Evolutionary conservation across 2,797 vertebrate genomes (phyloP).

Genomic region (Agapornis canus): DNA sequence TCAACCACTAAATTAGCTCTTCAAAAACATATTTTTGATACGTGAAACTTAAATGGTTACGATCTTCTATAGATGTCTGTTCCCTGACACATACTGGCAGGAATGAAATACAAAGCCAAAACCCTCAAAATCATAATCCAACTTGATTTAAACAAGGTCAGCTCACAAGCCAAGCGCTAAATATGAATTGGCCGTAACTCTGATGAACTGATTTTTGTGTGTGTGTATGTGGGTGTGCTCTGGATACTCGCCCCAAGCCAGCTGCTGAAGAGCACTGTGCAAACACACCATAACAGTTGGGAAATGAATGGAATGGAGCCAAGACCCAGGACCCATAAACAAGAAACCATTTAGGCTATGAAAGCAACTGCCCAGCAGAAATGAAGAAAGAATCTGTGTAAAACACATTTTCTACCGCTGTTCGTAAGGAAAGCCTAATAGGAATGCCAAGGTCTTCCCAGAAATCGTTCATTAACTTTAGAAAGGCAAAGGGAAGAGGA

Average conservation of each 20-base stretch:
- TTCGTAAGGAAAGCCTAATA: background rate
- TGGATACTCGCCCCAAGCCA: constrained; percentile 76
- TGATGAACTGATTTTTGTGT: constrained; percentile 40
- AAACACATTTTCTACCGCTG: background rate
- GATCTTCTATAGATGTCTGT: background rate
- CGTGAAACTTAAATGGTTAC: background rate
- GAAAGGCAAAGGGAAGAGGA: background rate
- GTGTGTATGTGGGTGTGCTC: constrained; percentile 26
- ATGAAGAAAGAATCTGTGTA: background rate
- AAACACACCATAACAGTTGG: constrained; percentile 38
- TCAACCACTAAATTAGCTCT: background rate
- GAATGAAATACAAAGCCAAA: background rate
- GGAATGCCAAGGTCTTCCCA: background rate
- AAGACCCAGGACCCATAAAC: constrained; percentile 65
- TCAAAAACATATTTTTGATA: background rate
- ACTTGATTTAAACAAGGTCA: background rate
- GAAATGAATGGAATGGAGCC: constrained; percentile 68
- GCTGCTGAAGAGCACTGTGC: constrained; percentile 71
- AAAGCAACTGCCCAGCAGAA: background rate
- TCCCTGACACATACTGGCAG: accelerated
- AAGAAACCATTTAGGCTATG: background rate
- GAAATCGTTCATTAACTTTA: background rate
- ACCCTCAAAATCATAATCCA: background rate
- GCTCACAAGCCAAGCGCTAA: background rate
- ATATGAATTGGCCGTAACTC: constrained; percentile 37